Evolutionary conservation across 2,888 invertebrate species (phyloP).

Genomic region (Tyria jacobaeae): DNA sequence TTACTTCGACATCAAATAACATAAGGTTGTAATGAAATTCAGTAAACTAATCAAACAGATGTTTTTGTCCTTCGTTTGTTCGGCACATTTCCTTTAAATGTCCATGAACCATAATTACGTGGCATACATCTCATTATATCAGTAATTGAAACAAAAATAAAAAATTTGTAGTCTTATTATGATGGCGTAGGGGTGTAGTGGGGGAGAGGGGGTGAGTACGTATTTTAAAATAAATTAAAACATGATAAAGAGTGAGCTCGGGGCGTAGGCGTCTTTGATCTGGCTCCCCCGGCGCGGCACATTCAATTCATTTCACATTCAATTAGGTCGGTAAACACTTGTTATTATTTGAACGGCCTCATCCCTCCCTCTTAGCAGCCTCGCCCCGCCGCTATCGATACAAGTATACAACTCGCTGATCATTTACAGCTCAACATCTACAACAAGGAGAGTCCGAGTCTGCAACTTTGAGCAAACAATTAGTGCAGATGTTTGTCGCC

Average conservation of each 20-base stretch:
- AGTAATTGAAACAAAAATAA: slow-evolving; percentile 7
- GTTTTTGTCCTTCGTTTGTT: background rate
- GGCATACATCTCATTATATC: background rate
- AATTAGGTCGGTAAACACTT: slow-evolving; percentile 59
- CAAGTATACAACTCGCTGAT: too few relatives aligned
- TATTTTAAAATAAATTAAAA: slow-evolving; percentile 24
- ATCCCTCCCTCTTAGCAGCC: too few relatives aligned
- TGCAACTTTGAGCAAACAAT: too few relatives aligned
- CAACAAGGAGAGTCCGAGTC: too few relatives aligned
- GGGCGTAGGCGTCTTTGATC: slow-evolving; percentile 17
- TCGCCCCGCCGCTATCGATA: too few relatives aligned
- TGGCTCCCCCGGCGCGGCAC: slow-evolving; percentile 36
- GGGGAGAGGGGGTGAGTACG: background rate
- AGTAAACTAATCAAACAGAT: background rate
- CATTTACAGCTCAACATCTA: too few relatives aligned
- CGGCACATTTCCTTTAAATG: background rate
- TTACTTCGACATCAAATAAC: background rate
- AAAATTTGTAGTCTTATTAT: background rate
- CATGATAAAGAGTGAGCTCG: slow-evolving; percentile 8
- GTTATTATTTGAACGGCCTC: slow-evolving; percentile 31
- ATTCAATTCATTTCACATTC: slow-evolving; percentile 54
- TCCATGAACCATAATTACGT: background rate
- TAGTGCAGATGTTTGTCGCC: too few relatives aligned
- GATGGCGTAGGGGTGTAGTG: too few relatives aligned
- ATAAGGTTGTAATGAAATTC: background rate